Evolutionary conservation across 2,113 vertebrate species (phyloP).

Genomic region (Leptobrachium ailaonicum): DNA sequence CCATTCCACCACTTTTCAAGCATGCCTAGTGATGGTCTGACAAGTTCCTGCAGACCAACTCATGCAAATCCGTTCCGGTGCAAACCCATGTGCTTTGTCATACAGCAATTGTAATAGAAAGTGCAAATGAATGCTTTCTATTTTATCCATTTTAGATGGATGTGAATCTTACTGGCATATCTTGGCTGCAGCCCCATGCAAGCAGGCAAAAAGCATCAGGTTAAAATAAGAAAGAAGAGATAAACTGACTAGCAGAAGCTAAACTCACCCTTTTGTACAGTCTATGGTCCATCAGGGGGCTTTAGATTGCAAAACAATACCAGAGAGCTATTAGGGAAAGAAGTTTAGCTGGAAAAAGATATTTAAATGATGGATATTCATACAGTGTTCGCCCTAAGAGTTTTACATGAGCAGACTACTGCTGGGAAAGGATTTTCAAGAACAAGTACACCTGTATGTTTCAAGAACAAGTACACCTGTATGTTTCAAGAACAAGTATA

Average conservation of each 20-base stretch:
- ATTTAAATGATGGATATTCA: background rate
- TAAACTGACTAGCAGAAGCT: slow-evolving; percentile 90
- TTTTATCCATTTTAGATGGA: slow-evolving; percentile 66
- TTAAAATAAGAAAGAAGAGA: slow-evolving; percentile 68
- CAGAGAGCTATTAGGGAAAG: slow-evolving; percentile 98
- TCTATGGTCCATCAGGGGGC: slow-evolving; percentile 99
- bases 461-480: no score
- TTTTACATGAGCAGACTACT: no score
- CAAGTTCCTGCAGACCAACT: slow-evolving; percentile 51
- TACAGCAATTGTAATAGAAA: slow-evolving; percentile 70
- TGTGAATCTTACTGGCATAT: slow-evolving; percentile 71
- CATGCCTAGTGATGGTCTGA: slow-evolving; percentile 63
- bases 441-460: no score
- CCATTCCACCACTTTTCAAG: slow-evolving; percentile 51
- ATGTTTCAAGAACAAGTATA: no score
- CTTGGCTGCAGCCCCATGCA: slow-evolving; percentile 91
- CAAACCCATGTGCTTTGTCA: slow-evolving; percentile 61
- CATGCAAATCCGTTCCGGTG: slow-evolving; percentile 68
- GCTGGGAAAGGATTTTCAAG: no score
- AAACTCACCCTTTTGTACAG: slow-evolving; percentile 99
- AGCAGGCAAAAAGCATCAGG: slow-evolving; percentile 92
- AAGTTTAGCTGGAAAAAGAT: slow-evolving; percentile 61
- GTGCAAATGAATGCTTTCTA: slow-evolving; percentile 68
- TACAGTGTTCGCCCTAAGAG: no score
- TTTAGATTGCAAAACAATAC: slow-evolving; percentile 99